Evolutionary conservation across 2,888 invertebrate genomes (phyloP), one percentile per base, ranked within the genome.

Genomic region (Protonemura montana): DNA sequence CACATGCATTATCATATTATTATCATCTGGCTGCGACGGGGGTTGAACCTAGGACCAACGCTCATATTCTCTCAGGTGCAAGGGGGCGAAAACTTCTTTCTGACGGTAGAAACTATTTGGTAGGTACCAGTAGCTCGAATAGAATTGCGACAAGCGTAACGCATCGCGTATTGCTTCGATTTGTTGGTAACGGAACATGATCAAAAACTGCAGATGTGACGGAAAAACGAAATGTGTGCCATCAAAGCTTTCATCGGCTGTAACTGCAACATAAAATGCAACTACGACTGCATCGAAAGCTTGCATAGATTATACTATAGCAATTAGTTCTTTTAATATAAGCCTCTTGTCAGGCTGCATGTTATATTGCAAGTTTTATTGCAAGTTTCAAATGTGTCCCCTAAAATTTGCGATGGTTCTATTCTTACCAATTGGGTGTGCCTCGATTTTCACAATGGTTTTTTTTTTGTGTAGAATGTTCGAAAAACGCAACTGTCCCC

Each of bases 381-480:
- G 26, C 82, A 26, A 83, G 41, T 30, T 83, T 83, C 25, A 83
- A 83, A 83, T 29, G 16, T 83, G 35, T 83, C 82, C 82, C 82
- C 82, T 83, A 26, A 83, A 83, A 42, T 83, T 41, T 35, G 41
- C 41, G 42, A 80, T 85, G 59, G 59, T 27, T 82, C 76, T 35
- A 41, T 85, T 82, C 59, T 82, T 85, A 27, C 30, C 82, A 87
- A 87, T 87, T 85, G 87, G 85, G 85, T 85, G 76, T 85, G 87
- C 87, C 77, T 85, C 85, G 85, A 35, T 87, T 85, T 85, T 59
- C 76, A 84, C 84, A 84, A 84, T 41, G 77, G 81, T 28, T 26
- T 30, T 81, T 77, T 87, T 85, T 87, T 87, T 87, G 82, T 87
- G 82, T 87, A 76, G 85, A 86, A 86, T 87, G 87, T 80, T 82